Base-by-base conservation (phyloP, 2,797 vertebrate genomes). In the Melanogrammus aeglefinus region DNA sequence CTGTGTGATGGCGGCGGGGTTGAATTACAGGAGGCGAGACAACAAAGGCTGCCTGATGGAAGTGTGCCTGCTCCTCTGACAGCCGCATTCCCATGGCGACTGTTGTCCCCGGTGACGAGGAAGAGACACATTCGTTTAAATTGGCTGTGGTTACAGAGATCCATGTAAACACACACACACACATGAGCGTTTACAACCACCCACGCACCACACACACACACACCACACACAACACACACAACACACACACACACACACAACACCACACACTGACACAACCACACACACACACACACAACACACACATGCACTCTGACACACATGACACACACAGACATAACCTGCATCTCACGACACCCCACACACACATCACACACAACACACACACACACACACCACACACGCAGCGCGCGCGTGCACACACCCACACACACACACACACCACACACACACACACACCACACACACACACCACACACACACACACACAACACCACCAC, bases 11-110 rank as follows among this genome's bases (percentile, higher is more conserved):
- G 72, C 29, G 66, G 44, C 18, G 31, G 38, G n/a, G 57, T 36
- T 85, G 88, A 79, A 78, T 87, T 81, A 81, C 72, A 88, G 88
- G 85, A 88, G 81, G 77, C 80, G 78, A 29, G 31, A 73, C 71
- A 78, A 72, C 85, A 90, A 89, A 90, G 86, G 71, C 75, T 18
- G 8, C 73, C 66, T 87, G 85, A 89, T 87, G 80, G 87, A 91
- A 90, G 89, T 87, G 74, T 86, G 90, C 69, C 87, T 88, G 80
- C 84, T 90, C 86, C 86, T 88, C 85, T 88, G 86, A 91, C 88
- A 91, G 83, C 70, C 51, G 69, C 39, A 86, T 89, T 91, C 88
- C 91, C 91, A 88, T 89, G 91, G 91, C 90, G 86, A 91, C 88
- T 78, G 84, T 85, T 82, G 78, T 89, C 87, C 77, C 79, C 75